A percentile compares a stretch with the other conserved stretches of the same genome.
Evolutionary conservation across 2,888 invertebrate genomes (phyloP).

Genomic region (Stramonita haemastoma): DNA sequence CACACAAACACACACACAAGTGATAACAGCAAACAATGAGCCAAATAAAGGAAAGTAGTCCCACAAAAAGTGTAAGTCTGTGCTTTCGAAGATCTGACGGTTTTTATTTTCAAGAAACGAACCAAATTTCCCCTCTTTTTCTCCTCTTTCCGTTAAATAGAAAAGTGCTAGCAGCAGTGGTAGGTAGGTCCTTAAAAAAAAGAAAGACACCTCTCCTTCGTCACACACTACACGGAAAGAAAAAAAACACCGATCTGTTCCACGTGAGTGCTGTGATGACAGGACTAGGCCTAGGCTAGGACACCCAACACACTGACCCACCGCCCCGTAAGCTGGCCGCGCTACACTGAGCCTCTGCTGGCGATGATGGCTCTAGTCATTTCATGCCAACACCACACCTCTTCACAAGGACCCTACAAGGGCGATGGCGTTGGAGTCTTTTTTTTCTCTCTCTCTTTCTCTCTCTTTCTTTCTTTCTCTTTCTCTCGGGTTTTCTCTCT

Average conservation of each 20-base stretch:
- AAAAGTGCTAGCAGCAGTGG: neutral
- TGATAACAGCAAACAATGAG: no score
- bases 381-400: neutral
- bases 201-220: neutral
- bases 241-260: neutral
- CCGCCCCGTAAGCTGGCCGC: neutral
- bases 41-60: neutral
- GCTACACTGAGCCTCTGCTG: neutral
- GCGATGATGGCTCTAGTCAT: neutral
- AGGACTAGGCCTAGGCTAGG: neutral
- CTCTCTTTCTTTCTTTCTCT: slow-evolving; percentile 1
- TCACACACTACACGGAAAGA: neutral
- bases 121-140: neutral
- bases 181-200: neutral
- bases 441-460: neutral
- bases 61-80: neutral
- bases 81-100: neutral
- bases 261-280: neutral
- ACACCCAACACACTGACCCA: neutral
- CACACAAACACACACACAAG: no score
- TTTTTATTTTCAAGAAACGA: neutral
- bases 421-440: neutral
- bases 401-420: neutral
- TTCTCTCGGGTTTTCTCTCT: neutral
- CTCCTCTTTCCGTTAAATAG: neutral